Percentiles rank a stretch among this genome's conserved stretches.
Conservation (phyloP, 1,140 invertebrate species). For the Eulimnadia texana region DNA sequence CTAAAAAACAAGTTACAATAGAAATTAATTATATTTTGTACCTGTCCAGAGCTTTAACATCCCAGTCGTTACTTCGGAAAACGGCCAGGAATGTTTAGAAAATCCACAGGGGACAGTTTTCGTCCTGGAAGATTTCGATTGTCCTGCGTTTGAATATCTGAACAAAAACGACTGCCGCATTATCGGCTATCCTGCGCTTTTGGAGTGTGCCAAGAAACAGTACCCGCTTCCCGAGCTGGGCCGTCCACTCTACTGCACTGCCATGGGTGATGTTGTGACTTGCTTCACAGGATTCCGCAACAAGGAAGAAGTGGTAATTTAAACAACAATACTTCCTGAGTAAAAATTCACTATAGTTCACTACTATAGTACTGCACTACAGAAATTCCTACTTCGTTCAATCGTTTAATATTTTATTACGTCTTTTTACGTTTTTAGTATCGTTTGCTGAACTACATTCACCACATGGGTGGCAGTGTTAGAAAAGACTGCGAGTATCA, state of each 20-base stretch:
- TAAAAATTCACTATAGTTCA: not conserved
- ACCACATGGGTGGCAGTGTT: constrained; percentile 88
- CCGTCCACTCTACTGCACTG: constrained; percentile 67
- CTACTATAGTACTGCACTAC: too few relatives aligned
- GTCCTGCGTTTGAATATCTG: constrained; percentile 44
- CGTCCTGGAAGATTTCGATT: constrained; percentile 52
- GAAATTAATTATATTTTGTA: too few relatives aligned
- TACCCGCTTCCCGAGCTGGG: constrained; percentile 46
- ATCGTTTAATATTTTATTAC: constrained; percentile 10
- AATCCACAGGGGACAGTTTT: constrained; percentile 42
- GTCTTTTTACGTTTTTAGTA: constrained; percentile 40
- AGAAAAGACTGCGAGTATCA: constrained; percentile 62
- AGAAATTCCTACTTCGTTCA: not conserved
- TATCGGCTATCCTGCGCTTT: constrained; percentile 56
- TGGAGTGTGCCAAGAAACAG: constrained; percentile 54
- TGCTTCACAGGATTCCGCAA: constrained; percentile 80
- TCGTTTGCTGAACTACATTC: constrained; percentile 66
- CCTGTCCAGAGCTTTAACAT: too few relatives aligned
- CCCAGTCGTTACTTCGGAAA: too few relatives aligned
- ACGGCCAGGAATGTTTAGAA: not conserved
- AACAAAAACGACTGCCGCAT: constrained; percentile 49
- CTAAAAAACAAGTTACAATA: not conserved
- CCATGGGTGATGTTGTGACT: constrained; percentile 69
- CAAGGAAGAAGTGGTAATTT: constrained; percentile 62
- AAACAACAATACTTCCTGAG: not conserved